Percentiles rank a stretch among this genome's conserved stretches.
phyloP scores from a whole-genome alignment of 2,888 invertebrate genomes.

The Limenitis camilla region DNA sequence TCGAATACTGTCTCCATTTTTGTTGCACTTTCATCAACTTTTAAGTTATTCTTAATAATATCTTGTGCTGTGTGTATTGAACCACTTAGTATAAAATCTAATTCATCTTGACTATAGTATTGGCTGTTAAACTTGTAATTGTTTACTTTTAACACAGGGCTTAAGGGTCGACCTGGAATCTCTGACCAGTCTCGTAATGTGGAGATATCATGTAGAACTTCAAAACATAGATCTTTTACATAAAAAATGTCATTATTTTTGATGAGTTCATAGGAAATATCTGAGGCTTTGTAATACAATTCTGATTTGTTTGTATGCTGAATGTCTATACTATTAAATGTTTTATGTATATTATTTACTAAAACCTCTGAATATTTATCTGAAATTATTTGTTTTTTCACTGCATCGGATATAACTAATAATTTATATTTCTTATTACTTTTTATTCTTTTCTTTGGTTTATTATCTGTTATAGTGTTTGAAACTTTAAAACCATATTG shows the following conservation, averaged over 20 bases:
- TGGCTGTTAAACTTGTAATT: constrained; percentile 46
- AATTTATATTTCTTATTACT: constrained; percentile 46
- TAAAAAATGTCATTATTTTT: constrained; percentile 56
- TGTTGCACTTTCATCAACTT: not conserved
- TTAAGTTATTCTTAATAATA: constrained; percentile 30
- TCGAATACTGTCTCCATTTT: not conserved
- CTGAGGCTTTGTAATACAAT: constrained; percentile 44
- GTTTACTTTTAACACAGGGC: constrained; percentile 50
- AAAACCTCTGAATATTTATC: constrained; percentile 54
- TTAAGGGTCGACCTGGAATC: constrained; percentile 77
- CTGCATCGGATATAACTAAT: constrained; percentile 37
- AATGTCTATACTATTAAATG: not conserved
- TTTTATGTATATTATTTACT: constrained; percentile 25
- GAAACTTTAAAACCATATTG: constrained; percentile 77
- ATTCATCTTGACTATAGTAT: constrained; percentile 48
- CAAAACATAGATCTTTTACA: constrained; percentile 54
- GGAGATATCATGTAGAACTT: constrained; percentile 44
- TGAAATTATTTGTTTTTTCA: constrained; percentile 47
- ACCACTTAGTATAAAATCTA: constrained; percentile 56
- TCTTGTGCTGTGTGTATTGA: constrained; percentile 38
- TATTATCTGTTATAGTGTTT: constrained; percentile 35
- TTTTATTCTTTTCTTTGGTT: constrained; percentile 34
- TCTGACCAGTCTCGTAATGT: constrained; percentile 76
- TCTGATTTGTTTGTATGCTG: constrained; percentile 18
- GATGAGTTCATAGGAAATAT: constrained; percentile 39